A percentile compares a stretch with the other conserved stretches of the same genome.
Conservation (phyloP, 2,113 vertebrate genomes). For the Sylvietta virens region DNA sequence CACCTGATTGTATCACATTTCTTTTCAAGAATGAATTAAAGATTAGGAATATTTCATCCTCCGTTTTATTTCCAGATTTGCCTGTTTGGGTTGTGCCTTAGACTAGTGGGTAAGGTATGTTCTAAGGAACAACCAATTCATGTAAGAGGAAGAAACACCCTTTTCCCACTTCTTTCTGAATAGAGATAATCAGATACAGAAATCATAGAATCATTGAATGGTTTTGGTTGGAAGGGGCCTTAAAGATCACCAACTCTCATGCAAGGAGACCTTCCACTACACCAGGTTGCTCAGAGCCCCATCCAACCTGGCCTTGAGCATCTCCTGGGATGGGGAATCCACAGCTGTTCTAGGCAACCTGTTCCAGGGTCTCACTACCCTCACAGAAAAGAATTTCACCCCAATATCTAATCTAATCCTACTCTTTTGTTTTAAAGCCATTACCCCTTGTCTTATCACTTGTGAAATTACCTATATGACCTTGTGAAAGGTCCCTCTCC, state of each 20-base stretch:
- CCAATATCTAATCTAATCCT: not conserved
- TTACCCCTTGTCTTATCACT: not conserved
- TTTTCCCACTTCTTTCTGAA: not conserved
- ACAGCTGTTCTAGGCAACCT: not conserved
- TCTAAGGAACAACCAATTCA: not conserved
- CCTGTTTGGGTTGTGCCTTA: not conserved
- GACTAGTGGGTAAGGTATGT: not conserved
- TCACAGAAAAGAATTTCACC: not conserved
- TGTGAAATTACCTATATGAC: not conserved
- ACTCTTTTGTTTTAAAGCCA: not conserved
- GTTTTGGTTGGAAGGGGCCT: not conserved
- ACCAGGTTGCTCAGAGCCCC: not conserved
- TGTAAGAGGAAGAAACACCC: not conserved
- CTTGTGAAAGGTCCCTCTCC: not conserved
- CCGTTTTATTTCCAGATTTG: not conserved
- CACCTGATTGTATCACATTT: not conserved
- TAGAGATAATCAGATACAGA: not conserved
- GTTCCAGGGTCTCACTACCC: not conserved
- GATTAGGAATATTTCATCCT: not conserved
- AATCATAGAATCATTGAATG: not conserved
- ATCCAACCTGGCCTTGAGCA: not conserved
- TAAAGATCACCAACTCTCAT: not conserved
- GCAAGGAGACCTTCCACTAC: not conserved
- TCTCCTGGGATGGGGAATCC: not conserved
- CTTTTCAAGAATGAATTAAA: not conserved